Conservation (phyloP, 2,797 vertebrate species). For the Etheostoma nigrum region DNA sequence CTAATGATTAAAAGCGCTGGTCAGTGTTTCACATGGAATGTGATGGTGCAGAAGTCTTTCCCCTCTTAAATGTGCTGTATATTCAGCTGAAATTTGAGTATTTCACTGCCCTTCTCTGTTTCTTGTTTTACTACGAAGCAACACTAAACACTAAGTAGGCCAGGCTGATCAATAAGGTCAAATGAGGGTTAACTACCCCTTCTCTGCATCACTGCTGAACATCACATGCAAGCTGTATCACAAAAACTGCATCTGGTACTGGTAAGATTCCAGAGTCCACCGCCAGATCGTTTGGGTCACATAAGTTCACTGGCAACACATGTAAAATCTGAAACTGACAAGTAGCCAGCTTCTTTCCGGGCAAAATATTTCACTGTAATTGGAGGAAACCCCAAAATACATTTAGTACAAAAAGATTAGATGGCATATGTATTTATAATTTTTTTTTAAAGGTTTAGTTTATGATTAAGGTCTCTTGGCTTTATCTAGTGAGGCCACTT, state of each 20-base stretch:
- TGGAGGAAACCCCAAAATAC: slow-evolving; percentile 45
- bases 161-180: slow-evolving; percentile 63
- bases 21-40: slow-evolving; percentile 38
- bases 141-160: slow-evolving; percentile 6
- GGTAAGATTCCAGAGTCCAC: slow-evolving; percentile 35
- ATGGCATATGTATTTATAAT: slow-evolving; percentile 26
- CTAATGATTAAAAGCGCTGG: slow-evolving; percentile 39
- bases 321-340: slow-evolving; percentile 52
- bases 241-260: slow-evolving; percentile 64
- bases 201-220: slow-evolving; percentile 44
- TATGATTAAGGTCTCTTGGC: slow-evolving; percentile 26
- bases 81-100: slow-evolving; percentile 6
- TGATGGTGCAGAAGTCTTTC: slow-evolving; percentile 2
- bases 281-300: slow-evolving; percentile 61
- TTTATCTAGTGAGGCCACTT: slow-evolving; percentile 40
- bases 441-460: slow-evolving; percentile 13
- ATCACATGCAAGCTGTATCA: slow-evolving; percentile 47
- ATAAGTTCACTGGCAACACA: slow-evolving; percentile 67
- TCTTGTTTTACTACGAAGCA: slow-evolving; percentile 21
- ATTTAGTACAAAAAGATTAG: slow-evolving; percentile 25
- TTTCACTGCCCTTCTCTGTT: slow-evolving; percentile 15
- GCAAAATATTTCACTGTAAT: slow-evolving; percentile 44
- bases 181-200: slow-evolving; percentile 37
- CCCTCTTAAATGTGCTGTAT: neutral
- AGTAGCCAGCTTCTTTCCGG: slow-evolving; percentile 50